Percentiles rank a stretch among this genome's conserved stretches.
phyloP scores from a whole-genome alignment of 2,113 vertebrate species.

The Engystomops pustulosus region DNA sequence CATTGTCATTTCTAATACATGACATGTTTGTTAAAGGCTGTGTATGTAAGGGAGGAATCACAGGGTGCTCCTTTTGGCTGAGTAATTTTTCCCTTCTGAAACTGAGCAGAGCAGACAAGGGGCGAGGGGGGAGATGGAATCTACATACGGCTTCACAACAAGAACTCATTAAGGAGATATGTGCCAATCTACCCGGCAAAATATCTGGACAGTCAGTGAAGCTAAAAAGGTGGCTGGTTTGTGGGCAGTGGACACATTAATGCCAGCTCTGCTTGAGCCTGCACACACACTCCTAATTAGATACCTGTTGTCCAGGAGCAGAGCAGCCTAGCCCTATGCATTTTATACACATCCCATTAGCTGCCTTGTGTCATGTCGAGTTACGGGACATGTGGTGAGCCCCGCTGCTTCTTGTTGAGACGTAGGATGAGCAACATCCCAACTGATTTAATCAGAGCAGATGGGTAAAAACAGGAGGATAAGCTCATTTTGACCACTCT shows the following conservation, averaged over 20 bases:
- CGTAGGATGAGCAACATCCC: constrained; percentile 58
- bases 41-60: constrained; percentile 47
- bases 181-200: constrained; percentile 64
- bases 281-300: constrained; percentile 63
- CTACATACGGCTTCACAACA: constrained; percentile 61
- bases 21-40: constrained; percentile 57
- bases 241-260: constrained; percentile 63
- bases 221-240: constrained; percentile 64
- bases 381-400: constrained; percentile 64
- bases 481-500: constrained; percentile 48
- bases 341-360: constrained; percentile 67
- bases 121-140: constrained; percentile 54
- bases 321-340: constrained; percentile 60
- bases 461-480: constrained; percentile 56
- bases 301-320: constrained; percentile 66
- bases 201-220: constrained; percentile 62
- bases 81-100: constrained; percentile 58
- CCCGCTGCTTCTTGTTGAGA: constrained; percentile 66
- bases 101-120: constrained; percentile 55
- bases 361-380: constrained; percentile 62
- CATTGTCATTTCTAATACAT: constrained; percentile 58
- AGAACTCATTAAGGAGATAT: constrained; percentile 65
- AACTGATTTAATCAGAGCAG: constrained; percentile 62
- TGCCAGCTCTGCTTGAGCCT: constrained; percentile 62
- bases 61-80: constrained; percentile 58